Evolutionary conservation across 1,140 invertebrate genomes (phyloP).

Genomic region (Harpegnathos saltator): DNA sequence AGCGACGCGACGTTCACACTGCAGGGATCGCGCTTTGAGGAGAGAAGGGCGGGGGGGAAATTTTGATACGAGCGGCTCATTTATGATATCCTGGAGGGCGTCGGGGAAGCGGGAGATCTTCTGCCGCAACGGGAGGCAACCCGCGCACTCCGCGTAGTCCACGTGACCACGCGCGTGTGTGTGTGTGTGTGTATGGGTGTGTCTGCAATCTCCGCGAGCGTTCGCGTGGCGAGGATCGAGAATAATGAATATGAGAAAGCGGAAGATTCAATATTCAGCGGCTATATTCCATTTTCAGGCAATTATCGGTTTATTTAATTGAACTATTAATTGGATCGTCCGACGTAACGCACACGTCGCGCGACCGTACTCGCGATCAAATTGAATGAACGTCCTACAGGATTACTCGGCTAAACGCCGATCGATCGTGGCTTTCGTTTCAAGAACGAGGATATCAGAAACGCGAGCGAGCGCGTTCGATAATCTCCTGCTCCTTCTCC

Average conservation of each 20-base stretch:
- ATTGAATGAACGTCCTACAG: constrained; percentile 70
- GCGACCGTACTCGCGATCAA: constrained; percentile 58
- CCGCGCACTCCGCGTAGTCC: too few species aligned
- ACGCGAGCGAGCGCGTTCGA: constrained; percentile 16
- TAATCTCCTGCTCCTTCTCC: too few species aligned
- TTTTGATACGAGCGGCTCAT: too few species aligned
- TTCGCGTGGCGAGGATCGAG: constrained; percentile 9
- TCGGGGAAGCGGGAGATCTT: constrained; percentile 13
- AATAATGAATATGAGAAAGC: constrained; percentile 77
- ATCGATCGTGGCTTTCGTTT: constrained; percentile 25
- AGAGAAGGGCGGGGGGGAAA: too few species aligned
- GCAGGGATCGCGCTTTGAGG: too few species aligned
- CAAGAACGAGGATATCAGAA: constrained; percentile 45
- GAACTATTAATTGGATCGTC: constrained; percentile 80
- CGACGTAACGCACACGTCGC: constrained; percentile 66
- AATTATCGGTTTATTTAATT: constrained; percentile 84
- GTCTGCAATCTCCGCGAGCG: constrained; percentile 42
- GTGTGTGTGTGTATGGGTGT: constrained; percentile 4
- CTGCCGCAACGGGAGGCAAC: too few species aligned
- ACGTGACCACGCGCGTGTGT: background rate
- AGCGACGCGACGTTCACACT: too few species aligned
- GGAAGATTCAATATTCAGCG: constrained; percentile 76
- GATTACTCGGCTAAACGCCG: constrained; percentile 51
- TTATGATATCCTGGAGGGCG: constrained; percentile 11
- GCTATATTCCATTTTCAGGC: constrained; percentile 78